Evolutionary conservation across 2,888 invertebrate species (phyloP).

Genomic region (Lepeophtheirus nordmannii): DNA sequence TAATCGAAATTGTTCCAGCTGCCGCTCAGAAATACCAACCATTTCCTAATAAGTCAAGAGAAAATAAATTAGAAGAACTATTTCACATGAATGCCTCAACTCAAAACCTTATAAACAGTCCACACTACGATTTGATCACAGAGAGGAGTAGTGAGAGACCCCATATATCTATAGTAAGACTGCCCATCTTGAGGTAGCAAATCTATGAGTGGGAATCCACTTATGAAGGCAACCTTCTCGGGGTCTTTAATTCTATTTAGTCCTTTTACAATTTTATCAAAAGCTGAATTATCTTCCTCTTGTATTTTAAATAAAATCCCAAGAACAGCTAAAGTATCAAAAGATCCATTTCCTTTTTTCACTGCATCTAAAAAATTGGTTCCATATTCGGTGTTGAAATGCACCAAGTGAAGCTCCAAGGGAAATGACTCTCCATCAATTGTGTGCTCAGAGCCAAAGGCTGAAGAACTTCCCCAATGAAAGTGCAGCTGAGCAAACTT

Average conservation of each 20-base stretch:
- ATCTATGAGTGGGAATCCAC: neutral
- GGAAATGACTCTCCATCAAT: neutral
- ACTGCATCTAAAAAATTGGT: neutral
- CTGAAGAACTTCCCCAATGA: neutral
- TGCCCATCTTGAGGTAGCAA: neutral
- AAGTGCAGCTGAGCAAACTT: neutral
- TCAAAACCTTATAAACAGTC: neutral
- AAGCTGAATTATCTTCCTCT: neutral
- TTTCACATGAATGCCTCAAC: too few relatives aligned
- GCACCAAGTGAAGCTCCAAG: conserved; percentile 3
- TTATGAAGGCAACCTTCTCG: too few relatives aligned
- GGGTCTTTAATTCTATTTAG: neutral
- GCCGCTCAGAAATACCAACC: too few relatives aligned
- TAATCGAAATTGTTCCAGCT: too few relatives aligned
- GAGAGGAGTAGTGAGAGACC: neutral
- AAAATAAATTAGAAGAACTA: too few relatives aligned
- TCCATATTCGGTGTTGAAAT: conserved; percentile 3
- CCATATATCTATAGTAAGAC: neutral
- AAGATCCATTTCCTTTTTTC: neutral
- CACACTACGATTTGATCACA: conserved; percentile 1
- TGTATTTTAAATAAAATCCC: neutral
- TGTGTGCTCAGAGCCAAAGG: conserved; percentile 7
- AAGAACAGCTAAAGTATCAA: neutral
- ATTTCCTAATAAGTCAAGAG: too few relatives aligned
- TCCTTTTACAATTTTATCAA: neutral